Percentiles rank a stretch among this genome's conserved stretches.
Conservation (phyloP, 2,888 invertebrate genomes). For the Eupithecia tripunctaria region DNA sequence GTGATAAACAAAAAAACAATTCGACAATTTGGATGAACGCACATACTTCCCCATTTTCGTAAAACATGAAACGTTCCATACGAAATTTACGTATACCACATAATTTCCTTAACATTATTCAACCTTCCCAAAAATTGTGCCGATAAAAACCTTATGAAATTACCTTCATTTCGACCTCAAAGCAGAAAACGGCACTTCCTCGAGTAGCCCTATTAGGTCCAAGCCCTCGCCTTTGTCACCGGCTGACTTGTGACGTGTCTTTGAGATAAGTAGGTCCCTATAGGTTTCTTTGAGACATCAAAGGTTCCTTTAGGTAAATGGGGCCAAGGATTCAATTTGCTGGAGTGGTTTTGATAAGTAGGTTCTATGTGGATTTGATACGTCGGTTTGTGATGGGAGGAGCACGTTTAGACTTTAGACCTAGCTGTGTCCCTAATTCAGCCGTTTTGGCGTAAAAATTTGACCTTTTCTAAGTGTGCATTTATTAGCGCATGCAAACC, state of each 20-base stretch:
- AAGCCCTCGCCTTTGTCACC: slow-evolving; percentile 75
- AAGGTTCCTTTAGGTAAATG: slow-evolving; percentile 56
- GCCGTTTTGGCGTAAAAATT: no score
- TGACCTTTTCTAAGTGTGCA: no score
- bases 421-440: neutral
- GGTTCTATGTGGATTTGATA: slow-evolving; percentile 9
- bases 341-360: slow-evolving; percentile 38
- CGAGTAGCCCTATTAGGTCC: slow-evolving; percentile 78
- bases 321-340: slow-evolving; percentile 49
- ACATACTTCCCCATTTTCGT: neutral
- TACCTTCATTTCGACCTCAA: slow-evolving; percentile 76
- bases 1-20: no score
- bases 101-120: neutral
- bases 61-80: no score
- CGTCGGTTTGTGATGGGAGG: neutral
- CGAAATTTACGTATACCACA: no score
- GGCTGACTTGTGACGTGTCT: slow-evolving; percentile 70
- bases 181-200: slow-evolving; percentile 63
- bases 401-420: neutral
- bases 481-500: no score
- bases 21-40: no score
- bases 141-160: slow-evolving; percentile 64
- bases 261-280: slow-evolving; percentile 48
- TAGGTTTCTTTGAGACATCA: slow-evolving; percentile 74
- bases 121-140: slow-evolving; percentile 35